phyloP scores from a whole-genome alignment of 2,888 invertebrate species.

The Polietes domitor region DNA sequence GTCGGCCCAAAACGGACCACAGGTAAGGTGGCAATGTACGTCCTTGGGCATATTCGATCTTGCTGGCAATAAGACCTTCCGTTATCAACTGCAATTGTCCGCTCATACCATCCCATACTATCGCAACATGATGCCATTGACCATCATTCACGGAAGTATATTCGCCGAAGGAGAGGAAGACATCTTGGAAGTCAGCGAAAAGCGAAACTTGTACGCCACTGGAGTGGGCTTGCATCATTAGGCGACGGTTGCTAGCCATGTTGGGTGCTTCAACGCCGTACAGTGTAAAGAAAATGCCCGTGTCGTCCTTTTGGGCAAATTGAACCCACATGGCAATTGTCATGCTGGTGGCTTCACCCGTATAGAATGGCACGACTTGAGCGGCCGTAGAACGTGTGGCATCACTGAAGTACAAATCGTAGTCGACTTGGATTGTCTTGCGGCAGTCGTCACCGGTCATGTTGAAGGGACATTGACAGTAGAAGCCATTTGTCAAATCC shows the following conservation, averaged over 20 bases:
- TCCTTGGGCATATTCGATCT: conserved; percentile 94
- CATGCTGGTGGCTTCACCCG: conserved; percentile 88
- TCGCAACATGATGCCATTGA: conserved; percentile 97
- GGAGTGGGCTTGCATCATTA: conserved; percentile 95
- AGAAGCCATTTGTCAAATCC: conserved; percentile 93
- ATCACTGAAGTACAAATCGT: conserved; percentile 97
- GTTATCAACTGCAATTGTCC: conserved; percentile 94
- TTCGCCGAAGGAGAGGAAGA: conserved; percentile 94
- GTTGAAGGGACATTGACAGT: conserved; percentile 98
- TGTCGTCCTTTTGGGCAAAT: conserved; percentile 94
- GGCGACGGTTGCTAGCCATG: conserved; percentile 88
- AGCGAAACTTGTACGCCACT: conserved; percentile 95
- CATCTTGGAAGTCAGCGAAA: conserved; percentile 93
- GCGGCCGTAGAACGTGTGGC: conserved; percentile 94
- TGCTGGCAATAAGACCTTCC: conserved; percentile 97
- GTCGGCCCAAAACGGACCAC: conserved; percentile 96
- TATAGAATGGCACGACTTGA: conserved; percentile 94
- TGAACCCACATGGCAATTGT: conserved; percentile 98
- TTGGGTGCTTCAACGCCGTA: conserved; percentile 93
- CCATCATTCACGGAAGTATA: conserved; percentile 97
- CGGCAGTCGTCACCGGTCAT: conserved; percentile 97
- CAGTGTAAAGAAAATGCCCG: conserved; percentile 95
- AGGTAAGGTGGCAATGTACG: conserved; percentile 91
- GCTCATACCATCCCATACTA: conserved; percentile 96
- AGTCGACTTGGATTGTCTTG: conserved; percentile 98